Evolutionary conservation across 2,113 vertebrate genomes (phyloP).

Genomic region (Urocitellus parryii): DNA sequence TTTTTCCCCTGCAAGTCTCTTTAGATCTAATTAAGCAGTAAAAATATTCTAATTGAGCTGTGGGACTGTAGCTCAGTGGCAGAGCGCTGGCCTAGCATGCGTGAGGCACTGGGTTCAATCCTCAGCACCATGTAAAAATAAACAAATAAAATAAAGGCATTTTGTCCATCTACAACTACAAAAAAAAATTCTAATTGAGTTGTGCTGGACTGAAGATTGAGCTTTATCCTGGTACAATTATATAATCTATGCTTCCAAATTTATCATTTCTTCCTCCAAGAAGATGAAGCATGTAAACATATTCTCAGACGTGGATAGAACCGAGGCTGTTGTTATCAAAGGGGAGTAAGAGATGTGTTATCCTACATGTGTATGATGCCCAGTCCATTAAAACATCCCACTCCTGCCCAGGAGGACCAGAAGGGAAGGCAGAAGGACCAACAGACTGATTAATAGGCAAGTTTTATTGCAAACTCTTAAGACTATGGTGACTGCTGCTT

Average conservation of each 20-base stretch:
- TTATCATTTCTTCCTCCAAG: background rate
- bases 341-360: background rate
- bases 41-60: slow-evolving; percentile 61
- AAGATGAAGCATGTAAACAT: slow-evolving; percentile 18
- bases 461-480: background rate
- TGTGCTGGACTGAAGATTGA: slow-evolving; percentile 51
- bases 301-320: background rate
- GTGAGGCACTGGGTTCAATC: no score
- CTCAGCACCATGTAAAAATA: no score
- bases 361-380: fast-evolving
- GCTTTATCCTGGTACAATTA: slow-evolving; percentile 57
- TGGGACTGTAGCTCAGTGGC: background rate
- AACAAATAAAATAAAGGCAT: no score
- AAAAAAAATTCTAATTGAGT: slow-evolving; percentile 51
- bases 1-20: background rate
- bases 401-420: background rate
- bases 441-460: fast-evolving
- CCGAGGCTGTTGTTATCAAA: background rate
- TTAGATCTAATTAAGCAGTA: slow-evolving; percentile 69
- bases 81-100: no score
- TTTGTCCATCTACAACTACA: no score
- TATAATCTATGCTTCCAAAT: slow-evolving; percentile 55
- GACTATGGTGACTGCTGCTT: background rate
- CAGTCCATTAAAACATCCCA: background rate
- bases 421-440: background rate